Base-by-base conservation (phyloP, 2,888 invertebrate genomes). In the Venusia cambrica region DNA sequence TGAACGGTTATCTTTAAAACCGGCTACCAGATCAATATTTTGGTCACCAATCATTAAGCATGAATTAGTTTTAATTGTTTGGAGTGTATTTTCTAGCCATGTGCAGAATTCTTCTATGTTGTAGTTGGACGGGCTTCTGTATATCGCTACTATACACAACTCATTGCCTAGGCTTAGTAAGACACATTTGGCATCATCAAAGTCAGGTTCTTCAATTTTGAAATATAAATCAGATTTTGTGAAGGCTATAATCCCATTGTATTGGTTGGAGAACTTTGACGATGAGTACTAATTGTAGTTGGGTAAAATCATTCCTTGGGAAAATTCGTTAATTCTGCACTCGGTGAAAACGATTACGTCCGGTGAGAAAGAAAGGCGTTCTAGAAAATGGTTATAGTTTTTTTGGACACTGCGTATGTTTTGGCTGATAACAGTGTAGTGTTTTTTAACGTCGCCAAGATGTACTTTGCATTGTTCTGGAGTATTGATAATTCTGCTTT, bases 311-410 rank as follows among this genome's bases (percentile, higher is more conserved):
- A 17, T 13, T 5, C 4, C 9, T 4, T 20, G 20, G 1, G 12
- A 15, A 3, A 1, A 8, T n/a, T n/a, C n/a, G n/a, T 17, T 25
- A 3, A 37, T 8, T 11, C 31, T 14, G 7, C 37, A 37, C 12
- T 37, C 37, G 2, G 37, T 37, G 5, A 36, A 17, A 1, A 37
- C 7, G 0, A 31, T 27, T 0, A 31, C 5, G 8, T 36, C 36
- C 1, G 24, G 30, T 3, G n/a, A 2, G 2, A 10, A 27, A 20
- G 6, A 2, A 31, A 13, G 4, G 15, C n/a, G 1, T 2, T 14
- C 1, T 4, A 9, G 5, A 36, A 30, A 3, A 3, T 8, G n/a
- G 3, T 29, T 18, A 15, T 31, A 27, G 3, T 31, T 37, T 6
- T 27, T 21, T 5, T 14, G 2, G 5, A 31, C 18, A 7, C 37